These are phyloP conservation scores for Chaetorhynchus papuensis DNA, from an alignment of 2,113 vertebrate species.

Conservation along the genomic window DNA sequence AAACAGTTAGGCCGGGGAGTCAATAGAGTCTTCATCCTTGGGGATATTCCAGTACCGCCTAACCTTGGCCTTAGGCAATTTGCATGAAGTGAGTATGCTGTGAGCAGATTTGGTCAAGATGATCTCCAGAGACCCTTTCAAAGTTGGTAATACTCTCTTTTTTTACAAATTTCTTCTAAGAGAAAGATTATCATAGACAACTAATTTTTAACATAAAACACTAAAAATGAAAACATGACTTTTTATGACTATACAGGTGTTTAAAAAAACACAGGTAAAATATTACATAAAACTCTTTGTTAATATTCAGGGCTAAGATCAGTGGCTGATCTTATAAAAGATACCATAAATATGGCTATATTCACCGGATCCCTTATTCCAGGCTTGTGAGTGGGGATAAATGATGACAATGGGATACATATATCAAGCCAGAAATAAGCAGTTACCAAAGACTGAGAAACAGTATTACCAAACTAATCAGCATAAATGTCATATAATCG, in stretches of 20 bases:
- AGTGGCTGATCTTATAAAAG: background rate
- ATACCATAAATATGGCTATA: conserved; percentile 9
- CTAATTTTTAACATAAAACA: background rate
- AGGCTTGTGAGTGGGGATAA: background rate
- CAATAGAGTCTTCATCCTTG: background rate
- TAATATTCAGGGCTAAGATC: background rate
- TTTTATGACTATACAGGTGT: background rate
- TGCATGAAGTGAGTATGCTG: background rate
- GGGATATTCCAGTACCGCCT: background rate
- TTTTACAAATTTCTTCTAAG: background rate
- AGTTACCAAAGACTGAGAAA: conserved; percentile 60
- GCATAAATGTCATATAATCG: background rate
- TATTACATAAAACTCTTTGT: background rate
- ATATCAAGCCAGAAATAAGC: background rate
- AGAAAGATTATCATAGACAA: background rate
- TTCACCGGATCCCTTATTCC: background rate
- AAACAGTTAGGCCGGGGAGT: background rate
- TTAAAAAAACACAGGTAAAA: background rate
- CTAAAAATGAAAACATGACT: background rate
- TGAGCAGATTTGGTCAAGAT: background rate
- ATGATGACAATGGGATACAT: background rate
- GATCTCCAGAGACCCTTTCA: background rate
- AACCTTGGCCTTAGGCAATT: background rate
- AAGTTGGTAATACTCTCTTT: background rate
- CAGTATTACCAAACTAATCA: conserved; percentile 19